These are phyloP conservation scores for Enteromius anoplus DNA, from an alignment of 2,797 vertebrate genomes.

Conservation along the genomic window DNA sequence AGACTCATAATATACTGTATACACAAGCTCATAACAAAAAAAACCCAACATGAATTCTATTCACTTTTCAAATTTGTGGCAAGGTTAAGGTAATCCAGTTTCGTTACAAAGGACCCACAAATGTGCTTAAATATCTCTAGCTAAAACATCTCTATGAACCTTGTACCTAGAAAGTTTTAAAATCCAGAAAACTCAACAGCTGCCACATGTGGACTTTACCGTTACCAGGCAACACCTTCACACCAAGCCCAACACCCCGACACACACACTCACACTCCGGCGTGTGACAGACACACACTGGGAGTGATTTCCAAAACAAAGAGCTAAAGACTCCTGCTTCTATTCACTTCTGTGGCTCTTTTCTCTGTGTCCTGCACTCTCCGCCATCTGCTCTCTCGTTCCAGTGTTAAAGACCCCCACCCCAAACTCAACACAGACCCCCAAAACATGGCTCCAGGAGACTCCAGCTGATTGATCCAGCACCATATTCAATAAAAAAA, in stretches of 20 bases:
- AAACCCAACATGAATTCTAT: not conserved
- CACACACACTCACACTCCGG: slow-evolving; percentile 22
- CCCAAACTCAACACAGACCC: slow-evolving; percentile 20
- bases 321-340: slow-evolving; percentile 32
- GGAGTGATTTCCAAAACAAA: slow-evolving; percentile 57
- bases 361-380: slow-evolving; percentile 29
- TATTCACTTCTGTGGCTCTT: slow-evolving; percentile 42
- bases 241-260: not conserved
- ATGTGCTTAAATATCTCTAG: not conserved
- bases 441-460: slow-evolving; percentile 12
- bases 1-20: not conserved
- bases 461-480: slow-evolving; percentile 10
- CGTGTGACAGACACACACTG: slow-evolving; percentile 41
- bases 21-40: not conserved
- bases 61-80: not conserved
- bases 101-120: not conserved
- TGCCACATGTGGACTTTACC: slow-evolving; percentile 21
- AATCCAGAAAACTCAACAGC: slow-evolving; percentile 28
- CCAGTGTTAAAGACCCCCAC: slow-evolving; percentile 49
- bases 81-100: not conserved
- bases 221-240: slow-evolving; percentile 43
- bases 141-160: not conserved
- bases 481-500: not conserved
- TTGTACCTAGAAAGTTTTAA: slow-evolving; percentile 18
- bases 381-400: slow-evolving; percentile 55